Base-by-base conservation (phyloP, 2,888 invertebrate species). In the Cacoxenus indagator region DNA sequence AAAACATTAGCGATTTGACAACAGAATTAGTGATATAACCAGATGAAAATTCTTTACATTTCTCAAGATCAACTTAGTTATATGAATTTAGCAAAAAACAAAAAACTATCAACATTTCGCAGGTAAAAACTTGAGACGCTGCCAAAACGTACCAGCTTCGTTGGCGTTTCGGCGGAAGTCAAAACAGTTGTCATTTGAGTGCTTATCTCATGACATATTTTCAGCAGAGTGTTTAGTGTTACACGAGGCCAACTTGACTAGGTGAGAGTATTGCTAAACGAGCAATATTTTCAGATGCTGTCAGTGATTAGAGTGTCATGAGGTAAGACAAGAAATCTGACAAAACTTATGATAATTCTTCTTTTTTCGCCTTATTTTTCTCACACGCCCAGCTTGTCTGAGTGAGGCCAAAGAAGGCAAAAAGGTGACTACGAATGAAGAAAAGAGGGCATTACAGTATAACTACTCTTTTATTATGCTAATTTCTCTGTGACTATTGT, bases 321-420 rank as follows among this genome's bases (percentile, higher is more conserved):
- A 51, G 51, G 11, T n/a, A 51, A 22, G 51, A 27, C 64, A 64
- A 43, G 66, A 51, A 22, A 19, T 22, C 17, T 51, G 73, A 73
- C 72, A 69, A 57, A 57, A 57, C 84, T 83, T 84, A 83, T 81
- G 81, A 57, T 81, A 84, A 79, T 82, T 71, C 82, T 84, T 83
- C 83, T 80, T 81, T 78, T 83, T 75, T 81, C 79, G 76, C 73
- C 73, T 76, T 70, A 65, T 67, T 71, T 70, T 73, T 80, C 73
- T 71, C 81, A 72, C 74, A 76, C 19, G 24, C 29, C 64, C 68
- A 73, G 62, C 45, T 62, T 27, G 43, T 14, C 24, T 84, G 82
- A 59, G 29, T 59, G 17, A 31, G n/a, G n/a, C n/a, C 43, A 31
- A 37, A 14, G 8, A 55, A 55, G 1, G 4, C 5, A 48, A 46